These are phyloP conservation scores for Apodemia zela DNA, from an alignment of 2,888 invertebrate species.

Conservation along the genomic window DNA sequence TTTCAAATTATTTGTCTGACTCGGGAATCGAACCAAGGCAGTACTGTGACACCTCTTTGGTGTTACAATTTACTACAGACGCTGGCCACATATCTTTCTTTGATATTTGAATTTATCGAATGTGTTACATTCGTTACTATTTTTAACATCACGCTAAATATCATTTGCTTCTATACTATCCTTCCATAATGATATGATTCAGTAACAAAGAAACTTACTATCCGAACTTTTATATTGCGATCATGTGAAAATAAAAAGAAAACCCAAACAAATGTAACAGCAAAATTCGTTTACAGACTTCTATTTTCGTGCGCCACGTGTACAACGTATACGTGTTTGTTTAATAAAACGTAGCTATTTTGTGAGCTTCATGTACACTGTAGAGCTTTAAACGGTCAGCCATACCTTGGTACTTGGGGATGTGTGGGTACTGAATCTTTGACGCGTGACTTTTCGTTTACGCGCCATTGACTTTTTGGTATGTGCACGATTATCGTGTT, in stretches of 20 bases:
- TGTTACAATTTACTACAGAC: no score
- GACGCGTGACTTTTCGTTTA: conserved; percentile 70
- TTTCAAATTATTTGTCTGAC: no score
- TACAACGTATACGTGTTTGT: conserved; percentile 17
- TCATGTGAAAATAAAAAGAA: conserved; percentile 9
- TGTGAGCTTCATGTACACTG: conserved; percentile 19
- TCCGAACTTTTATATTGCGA: conserved; percentile 16
- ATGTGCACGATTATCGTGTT: conserved; percentile 38
- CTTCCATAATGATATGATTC: not conserved
- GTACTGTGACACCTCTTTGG: no score
- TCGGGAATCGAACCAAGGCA: not conserved
- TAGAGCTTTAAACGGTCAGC: conserved; percentile 27
- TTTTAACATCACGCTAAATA: not conserved
- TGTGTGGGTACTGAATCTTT: conserved; percentile 63
- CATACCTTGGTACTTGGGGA: conserved; percentile 37
- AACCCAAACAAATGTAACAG: conserved; percentile 14
- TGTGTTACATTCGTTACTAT: no score
- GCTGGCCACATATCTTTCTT: no score
- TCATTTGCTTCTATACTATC: not conserved
- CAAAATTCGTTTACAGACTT: conserved; percentile 18
- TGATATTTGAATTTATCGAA: no score
- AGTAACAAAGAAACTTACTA: not conserved
- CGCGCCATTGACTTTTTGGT: conserved; percentile 65
- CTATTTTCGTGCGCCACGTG: conserved; percentile 21
- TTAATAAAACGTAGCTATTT: conserved; percentile 20